A percentile compares a stretch with the other conserved stretches of the same genome.
phyloP scores from a whole-genome alignment of 92 coral and sea anemone species.

The Heteractis magnifica region DNA sequence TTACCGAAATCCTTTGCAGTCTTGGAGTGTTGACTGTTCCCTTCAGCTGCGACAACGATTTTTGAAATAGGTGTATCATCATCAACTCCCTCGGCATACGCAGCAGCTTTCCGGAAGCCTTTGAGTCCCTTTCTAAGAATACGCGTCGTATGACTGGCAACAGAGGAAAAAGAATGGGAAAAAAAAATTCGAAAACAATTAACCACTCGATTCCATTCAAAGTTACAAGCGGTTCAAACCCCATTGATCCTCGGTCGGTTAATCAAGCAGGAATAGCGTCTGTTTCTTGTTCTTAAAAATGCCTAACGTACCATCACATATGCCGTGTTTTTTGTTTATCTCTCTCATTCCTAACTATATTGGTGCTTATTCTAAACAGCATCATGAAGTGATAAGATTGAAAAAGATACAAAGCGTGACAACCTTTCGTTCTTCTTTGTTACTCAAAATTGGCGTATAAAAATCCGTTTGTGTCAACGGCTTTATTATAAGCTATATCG shows the following conservation, averaged over 20 bases:
- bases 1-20: too few species aligned
- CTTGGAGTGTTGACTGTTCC: too few species aligned
- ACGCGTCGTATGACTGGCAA: too few species aligned
- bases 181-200: too few species aligned
- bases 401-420: too few species aligned
- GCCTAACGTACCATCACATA: not conserved
- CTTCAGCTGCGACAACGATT: too few species aligned
- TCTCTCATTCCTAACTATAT: not conserved
- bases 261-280: not conserved
- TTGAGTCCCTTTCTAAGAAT: too few species aligned
- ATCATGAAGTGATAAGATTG: not conserved
- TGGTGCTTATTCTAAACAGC: not conserved
- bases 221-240: not conserved
- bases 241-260: not conserved
- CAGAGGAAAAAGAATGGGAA: too few species aligned
- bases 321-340: not conserved
- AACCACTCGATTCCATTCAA: not conserved
- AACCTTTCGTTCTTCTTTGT: not conserved
- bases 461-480: not conserved
- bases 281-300: not conserved
- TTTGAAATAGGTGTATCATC: too few species aligned
- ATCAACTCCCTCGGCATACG: too few species aligned
- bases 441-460: not conserved
- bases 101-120: too few species aligned
- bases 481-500: not conserved